These are phyloP conservation scores for Saccopteryx bilineata DNA, from an alignment of 2,113 vertebrate genomes.

Conservation along the genomic window DNA sequence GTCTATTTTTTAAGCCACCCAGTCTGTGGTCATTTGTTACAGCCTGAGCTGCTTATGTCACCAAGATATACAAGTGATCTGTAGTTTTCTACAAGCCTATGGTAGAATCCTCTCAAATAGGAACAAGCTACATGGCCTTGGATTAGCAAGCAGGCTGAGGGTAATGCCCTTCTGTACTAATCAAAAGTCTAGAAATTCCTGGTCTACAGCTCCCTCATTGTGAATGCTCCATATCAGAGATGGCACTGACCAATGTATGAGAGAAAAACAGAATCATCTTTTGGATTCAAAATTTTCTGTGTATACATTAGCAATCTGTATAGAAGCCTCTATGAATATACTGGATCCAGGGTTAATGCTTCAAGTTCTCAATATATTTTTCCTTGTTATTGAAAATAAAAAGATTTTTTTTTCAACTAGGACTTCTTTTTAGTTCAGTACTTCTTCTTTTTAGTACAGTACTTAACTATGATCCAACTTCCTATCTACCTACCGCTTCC, in stretches of 20 bases:
- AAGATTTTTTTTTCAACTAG: neutral
- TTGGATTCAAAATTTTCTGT: accelerated
- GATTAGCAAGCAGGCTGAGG: neutral
- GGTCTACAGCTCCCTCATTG: accelerated
- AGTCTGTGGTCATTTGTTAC: neutral
- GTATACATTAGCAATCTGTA: neutral
- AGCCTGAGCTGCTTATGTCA: neutral
- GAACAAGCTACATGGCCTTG: neutral
- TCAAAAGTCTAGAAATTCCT: neutral
- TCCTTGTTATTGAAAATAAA: neutral
- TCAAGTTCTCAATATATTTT: neutral
- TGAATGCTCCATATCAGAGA: neutral
- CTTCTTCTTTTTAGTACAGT: neutral
- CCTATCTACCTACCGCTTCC: neutral
- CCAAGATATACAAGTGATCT: neutral
- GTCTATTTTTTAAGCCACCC: neutral
- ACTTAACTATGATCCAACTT: neutral
- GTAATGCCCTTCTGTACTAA: neutral
- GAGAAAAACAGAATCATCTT: neutral
- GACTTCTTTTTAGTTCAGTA: neutral
- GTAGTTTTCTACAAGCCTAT: neutral
- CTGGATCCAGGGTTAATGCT: neutral
- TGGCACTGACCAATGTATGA: neutral
- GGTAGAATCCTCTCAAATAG: neutral
- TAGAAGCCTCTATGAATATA: neutral